Percentiles rank a stretch among this genome's conserved stretches.
phyloP scores from a whole-genome alignment of 1,140 invertebrate genomes.

The Sarcophaga peregrina region DNA sequence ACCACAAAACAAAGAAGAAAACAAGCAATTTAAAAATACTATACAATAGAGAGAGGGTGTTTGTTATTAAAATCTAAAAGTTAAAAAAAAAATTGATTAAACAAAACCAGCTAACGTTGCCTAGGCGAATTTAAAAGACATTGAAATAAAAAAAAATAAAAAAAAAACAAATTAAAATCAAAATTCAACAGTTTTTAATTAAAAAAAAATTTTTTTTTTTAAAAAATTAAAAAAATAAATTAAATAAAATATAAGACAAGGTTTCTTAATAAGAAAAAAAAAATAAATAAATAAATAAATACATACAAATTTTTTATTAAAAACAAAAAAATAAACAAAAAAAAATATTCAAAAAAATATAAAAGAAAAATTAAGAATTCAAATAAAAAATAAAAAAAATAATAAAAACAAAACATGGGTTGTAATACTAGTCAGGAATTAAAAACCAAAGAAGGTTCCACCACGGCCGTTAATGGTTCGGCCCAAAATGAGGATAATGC shows the following conservation, averaged over 20 bases:
- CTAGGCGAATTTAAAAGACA: slow-evolving; percentile 28
- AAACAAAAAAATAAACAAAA: too few species aligned
- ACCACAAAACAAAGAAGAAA: neutral
- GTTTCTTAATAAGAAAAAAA: too few species aligned
- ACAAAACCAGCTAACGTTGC: slow-evolving; percentile 33
- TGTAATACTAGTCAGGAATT: slow-evolving; percentile 65
- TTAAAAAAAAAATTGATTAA: slow-evolving; percentile 32
- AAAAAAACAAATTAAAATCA: neutral
- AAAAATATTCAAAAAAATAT: neutral
- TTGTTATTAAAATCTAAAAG: slow-evolving; percentile 4
- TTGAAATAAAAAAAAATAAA: slow-evolving; percentile 17
- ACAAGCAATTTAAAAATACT: neutral
- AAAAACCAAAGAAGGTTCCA: slow-evolving; percentile 63
- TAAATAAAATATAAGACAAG: too few species aligned
- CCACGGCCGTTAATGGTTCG: slow-evolving; percentile 47
- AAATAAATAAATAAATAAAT: too few species aligned
- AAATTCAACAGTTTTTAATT: too few species aligned
- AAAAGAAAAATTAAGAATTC: slow-evolving; percentile 3
- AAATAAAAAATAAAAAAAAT: neutral
- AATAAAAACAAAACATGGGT: slow-evolving; percentile 56
- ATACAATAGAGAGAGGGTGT: neutral
- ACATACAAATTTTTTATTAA: too few species aligned
- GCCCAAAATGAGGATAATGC: slow-evolving; percentile 20
- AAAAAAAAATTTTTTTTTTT: neutral
- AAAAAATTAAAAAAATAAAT: neutral